Evolutionary conservation across 2,797 vertebrate genomes (phyloP).

Genomic region (Eulemur mongoz): DNA sequence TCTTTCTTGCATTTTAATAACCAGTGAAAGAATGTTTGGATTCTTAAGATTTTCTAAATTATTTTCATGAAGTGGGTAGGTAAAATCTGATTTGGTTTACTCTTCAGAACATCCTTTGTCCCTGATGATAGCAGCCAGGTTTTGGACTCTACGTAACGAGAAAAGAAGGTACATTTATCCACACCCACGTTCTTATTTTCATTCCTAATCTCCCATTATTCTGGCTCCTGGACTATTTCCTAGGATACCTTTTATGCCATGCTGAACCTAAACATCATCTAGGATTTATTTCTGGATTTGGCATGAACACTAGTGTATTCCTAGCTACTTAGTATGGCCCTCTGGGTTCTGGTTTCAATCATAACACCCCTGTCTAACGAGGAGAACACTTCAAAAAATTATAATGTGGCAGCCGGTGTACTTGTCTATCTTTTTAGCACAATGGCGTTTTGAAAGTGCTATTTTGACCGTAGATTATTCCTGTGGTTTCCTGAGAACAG

Average conservation of each 20-base stretch:
- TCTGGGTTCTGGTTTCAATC: background rate
- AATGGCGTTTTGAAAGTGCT: background rate
- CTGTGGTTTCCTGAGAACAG: background rate
- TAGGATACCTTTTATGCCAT: background rate
- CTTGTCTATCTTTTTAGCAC: background rate
- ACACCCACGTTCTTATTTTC: background rate
- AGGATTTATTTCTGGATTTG: slow-evolving; percentile 10
- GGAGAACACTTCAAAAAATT: background rate
- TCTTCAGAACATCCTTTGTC: background rate
- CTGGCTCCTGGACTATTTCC: background rate
- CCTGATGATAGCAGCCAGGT: background rate
- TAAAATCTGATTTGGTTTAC: background rate
- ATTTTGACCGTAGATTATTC: background rate
- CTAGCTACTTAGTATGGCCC: background rate
- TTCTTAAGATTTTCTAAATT: slow-evolving; percentile 28
- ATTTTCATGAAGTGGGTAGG: background rate
- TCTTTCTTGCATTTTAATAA: background rate
- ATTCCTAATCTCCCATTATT: background rate
- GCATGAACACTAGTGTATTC: background rate
- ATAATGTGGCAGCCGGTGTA: background rate
- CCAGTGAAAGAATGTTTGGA: background rate
- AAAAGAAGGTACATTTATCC: background rate
- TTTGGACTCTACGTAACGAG: background rate
- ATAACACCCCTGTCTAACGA: background rate
- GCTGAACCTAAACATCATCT: slow-evolving; percentile 6